These are phyloP conservation scores for human DNA, from an alignment of 2,113 vertebrate genomes.

Conservation along the genomic window GRCh38 chrX:3760501-3761000, in stretches of 20 bases:
- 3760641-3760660: not conserved
- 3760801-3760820: not conserved
- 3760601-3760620: not conserved
- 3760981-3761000: not conserved
- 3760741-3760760: not conserved
- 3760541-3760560: not conserved
- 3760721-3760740: not conserved
- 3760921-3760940: not conserved
- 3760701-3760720: not conserved
- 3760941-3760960: not conserved
- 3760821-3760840: not conserved
- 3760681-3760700: not conserved
- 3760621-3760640: not conserved
- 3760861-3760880: not conserved
- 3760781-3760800: not conserved
- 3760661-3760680: not conserved
- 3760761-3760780: not conserved
- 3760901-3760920: not conserved
- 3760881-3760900: not conserved
- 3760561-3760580: not conserved
- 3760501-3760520: not conserved
- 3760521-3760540: not conserved
- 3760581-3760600: not conserved
- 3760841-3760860: not conserved
- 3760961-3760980: not conserved